These are phyloP conservation scores for Plemyria rubiginata DNA, from an alignment of 2,888 invertebrate species.

Conservation along the genomic window DNA sequence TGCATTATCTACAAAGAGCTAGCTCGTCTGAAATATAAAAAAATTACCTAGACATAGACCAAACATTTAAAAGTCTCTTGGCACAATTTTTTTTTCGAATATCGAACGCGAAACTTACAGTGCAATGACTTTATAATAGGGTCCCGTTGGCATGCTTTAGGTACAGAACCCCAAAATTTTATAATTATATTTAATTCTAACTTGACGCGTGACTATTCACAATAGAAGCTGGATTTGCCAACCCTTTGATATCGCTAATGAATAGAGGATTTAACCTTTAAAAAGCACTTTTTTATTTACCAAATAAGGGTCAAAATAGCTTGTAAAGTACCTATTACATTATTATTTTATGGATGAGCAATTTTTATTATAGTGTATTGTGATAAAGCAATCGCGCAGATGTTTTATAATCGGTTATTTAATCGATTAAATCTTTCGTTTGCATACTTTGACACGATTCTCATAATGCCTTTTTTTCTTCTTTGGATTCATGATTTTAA, in stretches of 20 bases:
- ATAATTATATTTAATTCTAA: conserved; percentile 73
- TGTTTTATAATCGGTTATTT: conserved; percentile 54
- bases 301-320: conserved; percentile 46
- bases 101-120: too few species aligned
- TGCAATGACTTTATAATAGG: not conserved
- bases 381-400: conserved; percentile 51
- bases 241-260: conserved; percentile 81
- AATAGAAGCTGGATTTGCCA: conserved; percentile 82
- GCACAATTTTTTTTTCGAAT: too few species aligned
- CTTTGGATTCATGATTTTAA: not conserved
- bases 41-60: too few species aligned
- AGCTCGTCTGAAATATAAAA: too few species aligned
- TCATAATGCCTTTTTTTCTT: not conserved
- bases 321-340: conserved; percentile 57
- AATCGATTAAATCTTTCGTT: conserved; percentile 54
- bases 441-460: conserved; percentile 37
- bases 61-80: too few species aligned
- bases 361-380: conserved; percentile 79
- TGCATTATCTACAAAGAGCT: too few species aligned
- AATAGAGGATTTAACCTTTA: conserved; percentile 51
- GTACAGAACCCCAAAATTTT: conserved; percentile 57
- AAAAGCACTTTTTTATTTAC: conserved; percentile 45
- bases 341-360: conserved; percentile 79
- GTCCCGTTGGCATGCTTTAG: not conserved
- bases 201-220: conserved; percentile 81